Base-by-base conservation (phyloP, 2,113 vertebrate genomes). In the Coptodon rendalli region DNA sequence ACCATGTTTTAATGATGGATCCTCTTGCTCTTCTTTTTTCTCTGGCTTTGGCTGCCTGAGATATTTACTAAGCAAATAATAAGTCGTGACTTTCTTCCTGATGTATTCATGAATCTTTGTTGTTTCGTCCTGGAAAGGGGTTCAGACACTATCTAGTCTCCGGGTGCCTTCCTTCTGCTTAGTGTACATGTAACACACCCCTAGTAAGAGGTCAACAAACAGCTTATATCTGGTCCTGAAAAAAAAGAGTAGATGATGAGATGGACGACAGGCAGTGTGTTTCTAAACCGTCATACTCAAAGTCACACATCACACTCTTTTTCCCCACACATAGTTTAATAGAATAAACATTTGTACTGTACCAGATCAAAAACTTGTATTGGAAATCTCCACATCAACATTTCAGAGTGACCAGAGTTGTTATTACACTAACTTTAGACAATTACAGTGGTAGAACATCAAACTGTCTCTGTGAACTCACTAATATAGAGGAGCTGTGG, bases 1-100 rank as follows among this genome's bases (percentile, higher is more conserved):
- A 2, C 27, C 57, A 61, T 31, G 14, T 61, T 61, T 31, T 14
- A 31, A 61, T 31, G 3, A 31, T 61, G 27, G 27, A 10, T 61
- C 3, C 27, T 61, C 57, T 61, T 31, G 13, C 57, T 61, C 2
- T 5, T 10, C 5, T 10, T 61, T 31, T 17, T 31, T 10, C 57
- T 61, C 27, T 31, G 27, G 57, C 57, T 61, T 61, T 0, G 5
- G 27, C 27, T 17, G 8, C 0, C 57, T 61, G 27, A 31, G 57
- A 31, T 10, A 31, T 1, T 61, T 17, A 61, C 14, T 61, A 31
- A 61, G 57, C 0, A 61, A 61, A 61, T 61, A 17, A 61, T 17
- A 61, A 61, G 57, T 61, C 0, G 0, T 0, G 0, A 31, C 57
- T 61, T 4, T 61, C 27, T 61, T 31, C 0, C 57, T 31, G 3